Conservation (phyloP, 2,113 vertebrate genomes). For the Lethenteron camtschaticum region DNA sequence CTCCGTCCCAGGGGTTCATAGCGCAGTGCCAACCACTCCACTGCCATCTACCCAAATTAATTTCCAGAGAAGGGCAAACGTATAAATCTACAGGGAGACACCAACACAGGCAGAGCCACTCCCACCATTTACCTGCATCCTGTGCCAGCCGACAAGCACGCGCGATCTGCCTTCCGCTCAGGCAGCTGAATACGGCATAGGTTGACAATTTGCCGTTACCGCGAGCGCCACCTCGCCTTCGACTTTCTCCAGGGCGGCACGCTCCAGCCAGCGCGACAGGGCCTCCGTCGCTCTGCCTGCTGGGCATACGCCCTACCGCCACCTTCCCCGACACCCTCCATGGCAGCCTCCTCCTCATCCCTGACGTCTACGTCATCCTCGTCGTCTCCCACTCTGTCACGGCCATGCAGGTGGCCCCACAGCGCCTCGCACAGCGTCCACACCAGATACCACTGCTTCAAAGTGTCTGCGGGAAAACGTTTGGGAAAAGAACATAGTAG, state of each 20-base stretch:
- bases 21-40: no score
- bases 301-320: conserved; percentile 26
- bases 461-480: conserved; percentile 19
- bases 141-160: conserved; percentile 69
- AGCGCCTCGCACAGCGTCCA: conserved; percentile 72
- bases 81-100: not conserved
- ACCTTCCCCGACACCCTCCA: conserved; percentile 10
- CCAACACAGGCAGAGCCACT: not conserved
- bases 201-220: conserved; percentile 20
- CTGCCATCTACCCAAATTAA: no score
- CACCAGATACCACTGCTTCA: conserved; percentile 47
- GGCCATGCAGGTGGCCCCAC: conserved; percentile 44
- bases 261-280: conserved; percentile 59
- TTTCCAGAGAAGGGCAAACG: no score
- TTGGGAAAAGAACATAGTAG: no score
- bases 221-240: conserved; percentile 37
- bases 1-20: no score
- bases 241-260: conserved; percentile 28
- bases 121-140: conserved; percentile 31
- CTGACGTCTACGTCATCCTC: not conserved
- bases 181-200: conserved; percentile 68
- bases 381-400: conserved; percentile 25
- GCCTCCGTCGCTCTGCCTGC: conserved; percentile 43
- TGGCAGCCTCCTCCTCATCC: conserved; percentile 22
- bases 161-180: conserved; percentile 52